These are phyloP conservation scores for Cuculus canorus DNA, from an alignment of 2,797 vertebrate species.

Conservation along the genomic window DNA sequence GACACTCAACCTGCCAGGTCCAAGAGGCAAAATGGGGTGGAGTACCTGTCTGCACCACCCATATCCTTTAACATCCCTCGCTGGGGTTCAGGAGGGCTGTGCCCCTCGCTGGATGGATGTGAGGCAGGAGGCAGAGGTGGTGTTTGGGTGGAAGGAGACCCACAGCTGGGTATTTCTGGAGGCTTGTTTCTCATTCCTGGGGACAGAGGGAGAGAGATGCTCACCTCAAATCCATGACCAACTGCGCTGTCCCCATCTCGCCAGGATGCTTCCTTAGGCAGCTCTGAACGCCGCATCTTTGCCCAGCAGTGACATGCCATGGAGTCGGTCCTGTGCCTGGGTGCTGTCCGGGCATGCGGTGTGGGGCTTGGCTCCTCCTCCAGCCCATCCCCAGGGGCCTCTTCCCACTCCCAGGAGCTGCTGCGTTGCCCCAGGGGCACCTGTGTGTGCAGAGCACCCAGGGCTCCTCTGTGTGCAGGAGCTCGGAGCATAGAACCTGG, in stretches of 20 bases:
- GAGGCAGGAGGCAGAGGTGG: not conserved
- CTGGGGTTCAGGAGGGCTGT: rapidly evolving
- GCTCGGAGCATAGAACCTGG: not conserved
- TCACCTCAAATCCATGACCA: not conserved
- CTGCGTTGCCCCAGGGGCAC: conserved; percentile 3
- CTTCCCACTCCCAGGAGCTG: not conserved
- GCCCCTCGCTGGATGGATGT: rapidly evolving
- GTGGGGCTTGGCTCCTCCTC: not conserved
- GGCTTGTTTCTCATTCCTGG: not conserved
- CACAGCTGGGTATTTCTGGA: not conserved
- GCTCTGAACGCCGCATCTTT: not conserved
- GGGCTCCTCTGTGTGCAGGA: not conserved
- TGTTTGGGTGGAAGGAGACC: not conserved
- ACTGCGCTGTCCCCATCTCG: rapidly evolving
- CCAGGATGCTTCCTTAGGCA: not conserved
- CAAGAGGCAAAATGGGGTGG: not conserved
- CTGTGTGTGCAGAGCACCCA: not conserved
- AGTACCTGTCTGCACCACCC: not conserved
- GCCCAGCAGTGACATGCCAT: rapidly evolving
- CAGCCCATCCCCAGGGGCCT: not conserved
- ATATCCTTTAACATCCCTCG: not conserved
- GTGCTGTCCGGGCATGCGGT: rapidly evolving
- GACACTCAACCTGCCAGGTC: not conserved
- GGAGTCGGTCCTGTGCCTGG: rapidly evolving
- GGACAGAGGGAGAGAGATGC: not conserved